Evolutionary conservation across 2,113 vertebrate genomes (phyloP).

Genomic region (Hyperopisus bebe): DNA sequence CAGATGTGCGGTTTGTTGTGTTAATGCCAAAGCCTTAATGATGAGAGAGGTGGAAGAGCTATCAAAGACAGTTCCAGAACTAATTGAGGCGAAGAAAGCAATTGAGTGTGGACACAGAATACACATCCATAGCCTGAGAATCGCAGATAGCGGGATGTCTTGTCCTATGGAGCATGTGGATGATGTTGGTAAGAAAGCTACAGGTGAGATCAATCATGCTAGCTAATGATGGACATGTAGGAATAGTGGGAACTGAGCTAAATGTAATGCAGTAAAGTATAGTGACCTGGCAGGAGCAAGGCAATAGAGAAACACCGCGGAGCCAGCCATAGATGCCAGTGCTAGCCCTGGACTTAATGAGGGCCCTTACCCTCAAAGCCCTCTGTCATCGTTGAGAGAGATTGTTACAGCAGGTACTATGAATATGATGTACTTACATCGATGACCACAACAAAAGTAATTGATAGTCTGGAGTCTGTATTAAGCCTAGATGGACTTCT

Average conservation of each 20-base stretch:
- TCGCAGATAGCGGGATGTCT: constrained; percentile 14
- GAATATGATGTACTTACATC: neutral
- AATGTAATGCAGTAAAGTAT: constrained; percentile 21
- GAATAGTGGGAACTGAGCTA: constrained; percentile 27
- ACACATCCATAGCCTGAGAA: constrained; percentile 14
- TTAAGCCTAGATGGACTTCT: neutral
- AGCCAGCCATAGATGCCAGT: neutral
- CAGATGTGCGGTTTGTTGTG: constrained; percentile 27
- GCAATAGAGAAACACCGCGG: neutral
- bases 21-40: constrained; percentile 18
- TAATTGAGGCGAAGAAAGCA: constrained; percentile 16
- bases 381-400: neutral
- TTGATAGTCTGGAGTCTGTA: neutral
- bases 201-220: constrained; percentile 5
- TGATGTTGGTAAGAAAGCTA: constrained; percentile 18
- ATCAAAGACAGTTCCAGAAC: constrained; percentile 3
- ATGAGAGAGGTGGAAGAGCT: constrained; percentile 24
- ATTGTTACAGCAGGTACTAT: neutral
- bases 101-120: constrained; percentile 13
- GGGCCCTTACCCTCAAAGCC: neutral
- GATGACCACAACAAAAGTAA: neutral
- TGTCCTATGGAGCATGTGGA: neutral
- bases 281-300: neutral
- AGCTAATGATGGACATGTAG: constrained; percentile 19
- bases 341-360: neutral